Evolutionary conservation across 2,113 vertebrate genomes (phyloP).

Genomic region (Hiodon tergisus): DNA sequence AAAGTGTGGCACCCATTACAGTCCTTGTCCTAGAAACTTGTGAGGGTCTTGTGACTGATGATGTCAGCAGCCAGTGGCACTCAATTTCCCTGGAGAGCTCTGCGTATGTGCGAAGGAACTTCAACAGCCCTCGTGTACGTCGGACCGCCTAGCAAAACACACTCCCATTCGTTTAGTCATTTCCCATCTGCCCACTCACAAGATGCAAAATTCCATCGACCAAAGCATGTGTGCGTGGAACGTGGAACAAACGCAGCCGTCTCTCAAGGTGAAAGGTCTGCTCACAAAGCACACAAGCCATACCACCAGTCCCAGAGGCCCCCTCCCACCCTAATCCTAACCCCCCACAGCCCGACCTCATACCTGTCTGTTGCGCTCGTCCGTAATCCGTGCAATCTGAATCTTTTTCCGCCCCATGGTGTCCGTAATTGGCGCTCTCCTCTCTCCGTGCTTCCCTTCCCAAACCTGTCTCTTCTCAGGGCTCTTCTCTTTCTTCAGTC

Average conservation of each 20-base stretch:
- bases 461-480: constrained; percentile 68
- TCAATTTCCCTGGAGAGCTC: neutral
- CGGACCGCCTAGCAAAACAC: too few relatives aligned
- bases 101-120: neutral
- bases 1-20: constrained; percentile 19
- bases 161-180: neutral
- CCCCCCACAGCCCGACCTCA: constrained; percentile 23
- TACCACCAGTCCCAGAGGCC: neutral
- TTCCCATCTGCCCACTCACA: neutral
- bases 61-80: constrained; percentile 16
- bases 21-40: constrained; percentile 25
- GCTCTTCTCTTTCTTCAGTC: constrained; percentile 66
- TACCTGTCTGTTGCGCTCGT: constrained; percentile 95
- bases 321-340: neutral
- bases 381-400: constrained; percentile 96
- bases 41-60: constrained; percentile 36
- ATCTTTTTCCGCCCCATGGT: constrained; percentile 98
- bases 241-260: neutral
- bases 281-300: neutral
- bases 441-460: constrained; percentile 59
- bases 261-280: neutral
- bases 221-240: neutral
- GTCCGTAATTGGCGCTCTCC: constrained; percentile 64
- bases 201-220: neutral
- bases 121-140: too few relatives aligned